Evolutionary conservation across 2,797 vertebrate genomes (phyloP).

Genomic region (Xenentodon cancila): DNA sequence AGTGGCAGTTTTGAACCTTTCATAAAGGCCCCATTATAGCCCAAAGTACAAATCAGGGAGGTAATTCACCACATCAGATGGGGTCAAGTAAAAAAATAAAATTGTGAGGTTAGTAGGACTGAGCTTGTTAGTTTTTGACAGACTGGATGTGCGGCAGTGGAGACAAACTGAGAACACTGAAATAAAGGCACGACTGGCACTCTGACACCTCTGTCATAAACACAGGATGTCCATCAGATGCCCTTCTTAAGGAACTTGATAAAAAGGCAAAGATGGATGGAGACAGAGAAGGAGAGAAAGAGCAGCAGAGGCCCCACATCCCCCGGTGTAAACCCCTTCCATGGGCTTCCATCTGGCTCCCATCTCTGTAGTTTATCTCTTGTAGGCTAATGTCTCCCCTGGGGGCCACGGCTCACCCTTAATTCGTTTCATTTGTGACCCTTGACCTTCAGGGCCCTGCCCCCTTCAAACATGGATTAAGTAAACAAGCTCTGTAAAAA

Average conservation of each 20-base stretch:
- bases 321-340: slow-evolving; percentile 45
- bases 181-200: slow-evolving; percentile 32
- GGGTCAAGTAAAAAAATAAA: slow-evolving; percentile 44
- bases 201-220: slow-evolving; percentile 38
- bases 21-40: slow-evolving; percentile 60
- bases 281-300: slow-evolving; percentile 34
- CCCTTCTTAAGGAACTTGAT: slow-evolving; percentile 38
- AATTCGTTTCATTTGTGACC: slow-evolving; percentile 84
- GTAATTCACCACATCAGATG: slow-evolving; percentile 65
- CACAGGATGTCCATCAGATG: slow-evolving; percentile 41
- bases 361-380: slow-evolving; percentile 71
- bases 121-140: slow-evolving; percentile 49
- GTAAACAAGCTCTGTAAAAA: slow-evolving; percentile 58
- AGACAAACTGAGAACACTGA: slow-evolving; percentile 35
- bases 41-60: slow-evolving; percentile 52
- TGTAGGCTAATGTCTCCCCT: slow-evolving; percentile 76
- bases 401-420: slow-evolving; percentile 73
- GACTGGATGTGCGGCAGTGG: slow-evolving; percentile 29
- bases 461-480: slow-evolving; percentile 62
- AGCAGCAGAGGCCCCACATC: slow-evolving; percentile 43
- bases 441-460: slow-evolving; percentile 53
- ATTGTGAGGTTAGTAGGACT: slow-evolving; percentile 40
- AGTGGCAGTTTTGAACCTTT: slow-evolving; percentile 52
- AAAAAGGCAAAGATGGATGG: slow-evolving; percentile 25
- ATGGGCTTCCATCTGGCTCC: slow-evolving; percentile 76